Base-by-base conservation (phyloP, 2,113 vertebrate genomes). In the Eretmochelys imbricata region DNA sequence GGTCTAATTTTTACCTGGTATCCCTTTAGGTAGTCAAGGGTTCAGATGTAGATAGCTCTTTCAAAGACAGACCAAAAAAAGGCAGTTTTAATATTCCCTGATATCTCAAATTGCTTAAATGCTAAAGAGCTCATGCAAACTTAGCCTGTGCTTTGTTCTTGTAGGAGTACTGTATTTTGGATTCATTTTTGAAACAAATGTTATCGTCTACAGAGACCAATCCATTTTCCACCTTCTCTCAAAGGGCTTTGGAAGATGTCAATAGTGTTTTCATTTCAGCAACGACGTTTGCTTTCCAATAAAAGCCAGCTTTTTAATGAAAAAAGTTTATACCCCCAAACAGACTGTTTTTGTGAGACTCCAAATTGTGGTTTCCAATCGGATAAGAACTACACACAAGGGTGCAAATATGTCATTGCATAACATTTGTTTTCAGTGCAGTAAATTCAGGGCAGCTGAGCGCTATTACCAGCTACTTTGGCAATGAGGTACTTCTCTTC, bases 21-120 rank as follows among this genome's bases (percentile, higher is more conserved):
- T 69, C 20, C 48, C 29, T 80, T 78, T 1, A 5, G 49, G 27
- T 10, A 31, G 53, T 0, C 6, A 24, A 78, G 12, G 38, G 54
- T 17, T 81, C 5, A 25, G 53, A 35, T 4, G 2, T 5, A 31
- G 55, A 86, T 38, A 25, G 42, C 4, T 4, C 10, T 2, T n/a
- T 76, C 83, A 25, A 42, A 17, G 54, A 75, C 19, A 53, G 24
- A 27, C 49, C 59, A 25, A n/a, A 1, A 29, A 65, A 6, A 55
- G n/a, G 50, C 6, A 6, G 42, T 35, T 3, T 1, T 13, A 6
- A 0, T 3, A 20, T 27, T 20, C 92, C 84, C 87, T 16, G 50
- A 17, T 0, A 69, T 5, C 0, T 0, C 1, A 24, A 38, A 38
- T 9, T 0, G 14, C 87, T 84, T 54, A 4, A 19, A 0, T 27